Evolutionary conservation across 2,113 vertebrate genomes (phyloP).

Genomic region (Otocyon megalotis): DNA sequence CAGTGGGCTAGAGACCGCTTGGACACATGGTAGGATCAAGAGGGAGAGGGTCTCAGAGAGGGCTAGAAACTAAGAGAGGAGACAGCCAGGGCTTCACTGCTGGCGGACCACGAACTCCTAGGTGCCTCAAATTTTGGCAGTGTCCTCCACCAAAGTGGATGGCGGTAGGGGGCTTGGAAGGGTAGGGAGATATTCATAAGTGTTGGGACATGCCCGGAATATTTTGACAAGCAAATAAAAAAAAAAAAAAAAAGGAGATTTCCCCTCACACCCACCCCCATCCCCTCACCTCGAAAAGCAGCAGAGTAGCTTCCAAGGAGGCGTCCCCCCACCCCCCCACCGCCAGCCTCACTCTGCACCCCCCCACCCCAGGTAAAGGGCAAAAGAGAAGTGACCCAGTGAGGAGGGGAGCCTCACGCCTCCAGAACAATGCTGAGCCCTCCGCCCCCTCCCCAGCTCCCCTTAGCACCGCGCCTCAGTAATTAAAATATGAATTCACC

Average conservation of each 20-base stretch:
- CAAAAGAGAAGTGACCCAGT: constrained; percentile 45
- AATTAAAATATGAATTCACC: constrained; percentile 83
- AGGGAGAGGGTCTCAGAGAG: neutral
- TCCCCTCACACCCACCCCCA: neutral
- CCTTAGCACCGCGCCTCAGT: constrained; percentile 74
- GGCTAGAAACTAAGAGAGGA: neutral
- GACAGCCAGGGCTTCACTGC: neutral
- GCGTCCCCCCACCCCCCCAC: neutral
- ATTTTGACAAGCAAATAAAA: neutral
- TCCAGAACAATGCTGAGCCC: constrained; percentile 44
- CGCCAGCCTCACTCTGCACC: neutral
- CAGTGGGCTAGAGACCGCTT: neutral
- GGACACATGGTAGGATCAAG: neutral
- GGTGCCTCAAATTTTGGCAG: neutral
- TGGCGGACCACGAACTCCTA: neutral
- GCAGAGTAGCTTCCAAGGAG: neutral
- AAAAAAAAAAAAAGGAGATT: neutral
- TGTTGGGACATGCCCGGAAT: constrained; percentile 43
- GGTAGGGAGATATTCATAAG: constrained; percentile 1
- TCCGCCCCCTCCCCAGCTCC: constrained; percentile 52
- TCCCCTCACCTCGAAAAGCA: neutral
- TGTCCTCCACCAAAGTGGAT: neutral
- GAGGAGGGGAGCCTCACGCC: neutral
- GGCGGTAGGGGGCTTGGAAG: neutral
- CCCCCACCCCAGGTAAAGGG: constrained; percentile 68